Evolutionary conservation across 2,888 invertebrate species (phyloP).

Genomic region (Dione vanillae): DNA sequence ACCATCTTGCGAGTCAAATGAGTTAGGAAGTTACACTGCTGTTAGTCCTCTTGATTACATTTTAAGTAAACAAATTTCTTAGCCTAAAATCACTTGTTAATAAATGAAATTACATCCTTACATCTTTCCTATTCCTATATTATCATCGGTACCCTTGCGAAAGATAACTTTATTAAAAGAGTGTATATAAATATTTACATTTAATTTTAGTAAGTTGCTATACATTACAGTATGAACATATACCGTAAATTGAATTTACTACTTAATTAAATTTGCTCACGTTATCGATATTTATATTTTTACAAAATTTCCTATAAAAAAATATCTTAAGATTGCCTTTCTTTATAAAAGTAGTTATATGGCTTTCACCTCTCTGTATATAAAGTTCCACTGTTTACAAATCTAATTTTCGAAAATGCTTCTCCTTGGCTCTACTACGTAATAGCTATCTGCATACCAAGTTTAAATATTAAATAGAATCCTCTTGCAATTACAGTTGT

Average conservation of each 20-base stretch:
- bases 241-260: not conserved
- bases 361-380: not conserved
- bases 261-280: no score
- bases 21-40: conserved; percentile 27
- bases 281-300: no score
- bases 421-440: not conserved
- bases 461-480: conserved; percentile 10
- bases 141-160: not conserved
- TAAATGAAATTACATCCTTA: conserved; percentile 14
- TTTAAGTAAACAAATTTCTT: conserved; percentile 22
- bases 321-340: no score
- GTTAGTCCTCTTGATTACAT: conserved; percentile 23
- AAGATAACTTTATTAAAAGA: not conserved
- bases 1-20: conserved; percentile 28
- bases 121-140: no score
- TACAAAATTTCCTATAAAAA: no score
- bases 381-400: not conserved
- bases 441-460: not conserved
- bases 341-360: no score
- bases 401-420: not conserved
- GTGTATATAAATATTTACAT: not conserved
- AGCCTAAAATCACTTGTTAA: conserved; percentile 1
- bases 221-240: no score
- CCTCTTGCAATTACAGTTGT: not conserved
- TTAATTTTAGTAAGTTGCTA: not conserved